Conservation (phyloP, 2,113 vertebrate genomes). For the Bombycilla garrulus region DNA sequence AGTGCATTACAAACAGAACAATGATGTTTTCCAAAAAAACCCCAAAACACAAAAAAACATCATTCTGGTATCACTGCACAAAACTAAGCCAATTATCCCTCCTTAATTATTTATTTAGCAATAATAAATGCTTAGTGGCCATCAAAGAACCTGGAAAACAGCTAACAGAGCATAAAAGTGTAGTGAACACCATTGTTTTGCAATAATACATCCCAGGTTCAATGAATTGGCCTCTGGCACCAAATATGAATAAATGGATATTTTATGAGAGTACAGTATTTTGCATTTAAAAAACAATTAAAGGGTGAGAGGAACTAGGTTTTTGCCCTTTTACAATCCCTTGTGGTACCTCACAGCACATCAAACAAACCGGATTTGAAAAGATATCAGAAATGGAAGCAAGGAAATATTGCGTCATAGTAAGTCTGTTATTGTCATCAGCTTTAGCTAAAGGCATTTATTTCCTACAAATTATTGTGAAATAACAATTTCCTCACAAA, state of each 20-base stretch:
- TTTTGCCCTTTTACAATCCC: neutral
- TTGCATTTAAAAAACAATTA: conserved; percentile 23
- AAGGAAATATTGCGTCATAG: neutral
- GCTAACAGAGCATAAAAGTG: neutral
- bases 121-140: neutral
- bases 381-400: neutral
- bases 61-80: neutral
- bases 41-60: neutral
- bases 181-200: neutral
- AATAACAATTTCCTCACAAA: neutral
- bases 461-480: neutral
- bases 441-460: neutral
- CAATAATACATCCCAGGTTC: neutral
- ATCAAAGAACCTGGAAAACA: conserved; percentile 11
- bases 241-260: neutral
- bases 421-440: neutral
- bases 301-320: neutral
- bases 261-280: neutral
- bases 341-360: neutral
- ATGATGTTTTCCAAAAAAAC: neutral
- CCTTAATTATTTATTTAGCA: conserved; percentile 49
- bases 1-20: conserved; percentile 13
- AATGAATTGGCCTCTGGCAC: neutral
- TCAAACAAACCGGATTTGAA: neutral
- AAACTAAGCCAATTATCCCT: conserved; percentile 36